Base-by-base conservation (phyloP, 1,140 invertebrate genomes). In the Orchestia grillus region DNA sequence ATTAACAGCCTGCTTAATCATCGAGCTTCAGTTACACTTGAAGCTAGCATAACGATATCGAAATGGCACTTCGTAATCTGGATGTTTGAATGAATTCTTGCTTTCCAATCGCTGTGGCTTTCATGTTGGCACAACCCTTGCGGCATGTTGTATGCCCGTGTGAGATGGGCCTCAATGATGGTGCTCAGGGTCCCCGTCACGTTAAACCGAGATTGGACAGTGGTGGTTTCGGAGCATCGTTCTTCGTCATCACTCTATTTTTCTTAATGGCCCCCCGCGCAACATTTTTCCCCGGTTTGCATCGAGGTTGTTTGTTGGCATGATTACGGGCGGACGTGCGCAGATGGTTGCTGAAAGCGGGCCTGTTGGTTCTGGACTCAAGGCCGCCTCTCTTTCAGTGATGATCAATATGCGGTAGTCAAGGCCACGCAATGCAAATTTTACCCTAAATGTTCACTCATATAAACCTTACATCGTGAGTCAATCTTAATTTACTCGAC, bases 311-410 rank as follows among this genome's bases (percentile, higher is more conserved):
- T 90, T 90, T 90, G 88, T 90, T 42, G 42, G n/a, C 88, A 15
- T 42, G 88, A 90, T 44, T 42, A 41, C 88, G n/a, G 88, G 36
- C 88, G 88, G 88, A 90, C 88, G 88, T 44, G 43, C n/a, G 88
- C 41, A 90, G 88, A 90, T 90, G 41, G 88, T 3, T 28, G n/a
- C 62, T 42, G 88, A 90, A 90, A 90, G 88, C 41, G 15, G 1
- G 8, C 1, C 88, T 90, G 88, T 90, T 90, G n/a, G 88, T 90
- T 90, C 88, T 42, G 28, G 88, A 15, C 88, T 90, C 88, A 90
- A 90, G 88, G 88, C 88, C 88, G 88, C 88, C 88, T 90, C 88
- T 90, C 88, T 90, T 90, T 77, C 62, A 77, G 62, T 36, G 36
- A 1, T 77, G 62, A 77, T 77, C 62, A 77, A 77, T 77, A 77